phyloP scores from a whole-genome alignment of 2,888 invertebrate genomes.

The Parnassius smintheus region DNA sequence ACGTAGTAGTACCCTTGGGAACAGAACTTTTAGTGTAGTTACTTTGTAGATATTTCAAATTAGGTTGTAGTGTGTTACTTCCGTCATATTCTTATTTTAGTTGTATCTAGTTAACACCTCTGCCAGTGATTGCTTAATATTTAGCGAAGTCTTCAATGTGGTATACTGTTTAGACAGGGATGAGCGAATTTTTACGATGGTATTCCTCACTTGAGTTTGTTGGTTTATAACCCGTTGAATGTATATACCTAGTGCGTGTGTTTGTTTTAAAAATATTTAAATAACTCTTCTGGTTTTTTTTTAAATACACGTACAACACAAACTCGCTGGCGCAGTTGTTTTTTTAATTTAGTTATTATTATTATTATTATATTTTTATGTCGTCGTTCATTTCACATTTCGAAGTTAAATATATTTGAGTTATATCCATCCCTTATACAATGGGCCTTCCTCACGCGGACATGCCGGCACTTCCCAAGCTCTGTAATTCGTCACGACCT shows the following conservation, averaged over 20 bases:
- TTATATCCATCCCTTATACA: conserved; percentile 3
- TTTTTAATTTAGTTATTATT: too few species aligned
- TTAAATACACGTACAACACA: too few species aligned
- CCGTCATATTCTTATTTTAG: conserved; percentile 22
- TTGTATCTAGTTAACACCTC: conserved; percentile 3
- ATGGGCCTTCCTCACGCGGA: conserved; percentile 13
- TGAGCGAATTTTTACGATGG: not conserved
- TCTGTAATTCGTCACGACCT: conserved; percentile 39
- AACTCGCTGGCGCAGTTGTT: too few species aligned
- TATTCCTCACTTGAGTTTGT: not conserved
- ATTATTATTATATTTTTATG: too few species aligned
- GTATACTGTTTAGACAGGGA: conserved; percentile 24
- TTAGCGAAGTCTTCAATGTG: conserved; percentile 23
- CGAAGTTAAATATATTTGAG: not conserved
- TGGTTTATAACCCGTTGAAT: not conserved
- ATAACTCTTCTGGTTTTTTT: too few species aligned
- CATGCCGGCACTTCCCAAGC: conserved; percentile 10
- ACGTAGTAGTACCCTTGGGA: conserved; percentile 60
- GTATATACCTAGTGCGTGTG: too few species aligned
- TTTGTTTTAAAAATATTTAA: too few species aligned
- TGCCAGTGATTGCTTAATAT: conserved; percentile 12
- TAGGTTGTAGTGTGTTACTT: conserved; percentile 43
- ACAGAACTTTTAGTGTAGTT: conserved; percentile 56
- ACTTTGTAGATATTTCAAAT: conserved; percentile 53
- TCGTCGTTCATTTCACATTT: too few species aligned